Base-by-base conservation (phyloP, 2,797 vertebrate species). In the Taenioides sp. region DNA sequence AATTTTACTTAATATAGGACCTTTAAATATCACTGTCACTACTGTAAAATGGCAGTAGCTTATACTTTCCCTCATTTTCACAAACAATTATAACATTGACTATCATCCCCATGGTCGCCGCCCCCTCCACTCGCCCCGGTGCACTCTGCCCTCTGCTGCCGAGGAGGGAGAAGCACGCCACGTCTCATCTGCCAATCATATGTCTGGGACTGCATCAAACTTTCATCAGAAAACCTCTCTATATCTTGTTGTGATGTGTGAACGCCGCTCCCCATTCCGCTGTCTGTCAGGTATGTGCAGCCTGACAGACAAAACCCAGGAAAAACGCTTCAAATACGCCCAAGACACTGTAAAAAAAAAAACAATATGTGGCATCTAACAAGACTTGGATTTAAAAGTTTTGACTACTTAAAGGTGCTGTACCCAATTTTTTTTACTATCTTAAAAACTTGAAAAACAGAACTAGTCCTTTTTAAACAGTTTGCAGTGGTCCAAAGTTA, bases 171-270 rank as follows among this genome's bases (percentile, higher is more conserved):
- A 89, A 86, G 88, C 86, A 23, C 79, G 28, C 80, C 84, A 75
- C 58, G 66, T 85, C 89, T 57, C 91, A 94, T 92, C 92, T 94
- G 93, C 93, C 93, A 93, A 92, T 92, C 93, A 93, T 37, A 10
- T 47, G 14, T 47, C 43, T 4, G 43, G 4, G 43, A 93, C 92
- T 92, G 94, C 89, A 94, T 94, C 93, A 94, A 94, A 94, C 92
- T 91, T 93, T 93, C 93, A 94, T 94, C 93, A 94, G 92, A 94
- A 92, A 89, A 88, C 92, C 92, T 93, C 92, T 93, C 93, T 92
- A 92, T 47, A 88, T 90, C 91, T 90, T 17, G 40, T 89, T 92
- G 92, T 93, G 92, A 94, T 94, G 94, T 93, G 94, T 90, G 9
- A 22, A 22, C 22, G 89, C 88, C 92, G 93, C 94, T 94, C 94